These are phyloP conservation scores for Micrastur ruficollis DNA, from an alignment of 2,797 vertebrate genomes.

Conservation along the genomic window DNA sequence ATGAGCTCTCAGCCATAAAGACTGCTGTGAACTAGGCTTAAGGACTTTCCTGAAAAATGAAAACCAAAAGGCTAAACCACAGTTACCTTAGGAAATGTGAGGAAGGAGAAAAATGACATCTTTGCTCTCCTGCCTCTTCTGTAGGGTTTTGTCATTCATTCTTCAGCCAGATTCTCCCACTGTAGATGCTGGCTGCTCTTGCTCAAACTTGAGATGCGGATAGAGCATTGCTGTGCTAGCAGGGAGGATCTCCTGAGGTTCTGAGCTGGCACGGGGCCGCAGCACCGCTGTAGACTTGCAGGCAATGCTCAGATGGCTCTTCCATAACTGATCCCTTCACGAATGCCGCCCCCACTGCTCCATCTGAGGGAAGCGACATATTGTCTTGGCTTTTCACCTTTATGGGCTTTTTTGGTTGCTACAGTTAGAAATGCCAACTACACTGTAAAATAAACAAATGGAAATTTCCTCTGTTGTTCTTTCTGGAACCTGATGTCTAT, in stretches of 20 bases:
- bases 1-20: conserved; percentile 26
- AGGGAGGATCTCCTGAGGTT: background rate
- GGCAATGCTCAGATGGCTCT: background rate
- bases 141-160: background rate
- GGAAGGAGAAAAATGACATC: background rate
- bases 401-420: background rate
- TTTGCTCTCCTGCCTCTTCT: background rate
- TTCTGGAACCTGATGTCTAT: background rate
- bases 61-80: conserved; percentile 33
- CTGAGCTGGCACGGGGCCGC: background rate
- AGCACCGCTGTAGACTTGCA: background rate
- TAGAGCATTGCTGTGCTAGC: background rate
- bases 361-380: background rate
- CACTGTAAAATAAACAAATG: background rate
- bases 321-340: background rate
- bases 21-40: conserved; percentile 19
- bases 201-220: accelerated
- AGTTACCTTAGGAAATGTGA: background rate
- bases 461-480: background rate
- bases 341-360: accelerated
- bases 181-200: background rate
- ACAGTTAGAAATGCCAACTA: background rate
- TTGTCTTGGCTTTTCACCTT: background rate
- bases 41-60: conserved; percentile 30
- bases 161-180: background rate